Percentiles rank a stretch among this genome's conserved stretches.
Evolutionary conservation across 2,888 invertebrate genomes (phyloP).

Genomic region (Pseudococcus longispinus): DNA sequence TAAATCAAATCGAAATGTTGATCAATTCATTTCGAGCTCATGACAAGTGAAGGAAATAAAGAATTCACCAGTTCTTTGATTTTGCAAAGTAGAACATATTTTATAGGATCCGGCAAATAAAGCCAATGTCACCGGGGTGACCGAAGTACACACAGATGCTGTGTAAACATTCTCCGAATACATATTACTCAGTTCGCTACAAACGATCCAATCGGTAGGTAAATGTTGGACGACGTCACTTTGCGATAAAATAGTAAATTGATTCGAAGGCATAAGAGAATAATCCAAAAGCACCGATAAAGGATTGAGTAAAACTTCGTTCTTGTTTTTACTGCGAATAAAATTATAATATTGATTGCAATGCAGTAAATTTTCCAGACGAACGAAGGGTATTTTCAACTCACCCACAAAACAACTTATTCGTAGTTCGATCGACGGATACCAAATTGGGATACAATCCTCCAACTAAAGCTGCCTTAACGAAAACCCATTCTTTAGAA

Average conservation of each 20-base stretch:
- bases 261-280: conserved; percentile 36
- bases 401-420: conserved; percentile 71
- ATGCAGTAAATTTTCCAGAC: too few relatives aligned
- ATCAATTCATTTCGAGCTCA: not conserved
- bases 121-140: conserved; percentile 82
- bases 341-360: too few relatives aligned
- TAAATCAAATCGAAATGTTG: not conserved
- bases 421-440: conserved; percentile 72
- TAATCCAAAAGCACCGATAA: conserved; percentile 19
- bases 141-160: conserved; percentile 70
- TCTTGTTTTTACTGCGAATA: conserved; percentile 10
- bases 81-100: conserved; percentile 41
- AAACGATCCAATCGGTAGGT: conserved; percentile 84
- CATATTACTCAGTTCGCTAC: conserved; percentile 80
- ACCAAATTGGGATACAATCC: conserved; percentile 91
- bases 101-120: conserved; percentile 69
- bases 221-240: conserved; percentile 63
- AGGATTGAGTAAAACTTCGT: conserved; percentile 38
- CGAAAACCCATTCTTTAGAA: conserved; percentile 86
- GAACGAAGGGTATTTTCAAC: conserved; percentile 59
- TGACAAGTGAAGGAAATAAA: not conserved
- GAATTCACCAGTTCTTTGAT: conserved; percentile 37
- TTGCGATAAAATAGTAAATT: conserved; percentile 27
- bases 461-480: conserved; percentile 86
- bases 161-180: conserved; percentile 26